Evolutionary conservation across 2,797 vertebrate genomes (phyloP), one percentile per base, ranked within the genome.

Genomic region (Lacerta bilineata): DNA sequence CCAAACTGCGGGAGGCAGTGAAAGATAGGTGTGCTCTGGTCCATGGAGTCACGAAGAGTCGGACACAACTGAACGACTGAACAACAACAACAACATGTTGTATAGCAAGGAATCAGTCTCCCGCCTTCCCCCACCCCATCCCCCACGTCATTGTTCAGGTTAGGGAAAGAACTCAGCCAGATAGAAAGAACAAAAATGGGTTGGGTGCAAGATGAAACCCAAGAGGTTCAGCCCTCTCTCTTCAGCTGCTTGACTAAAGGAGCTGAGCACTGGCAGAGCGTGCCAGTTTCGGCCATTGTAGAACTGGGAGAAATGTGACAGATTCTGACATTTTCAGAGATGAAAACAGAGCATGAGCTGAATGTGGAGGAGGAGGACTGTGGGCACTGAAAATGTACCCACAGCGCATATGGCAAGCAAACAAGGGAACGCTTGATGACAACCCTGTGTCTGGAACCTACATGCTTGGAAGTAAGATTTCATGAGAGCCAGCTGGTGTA

Each of bases 301-400:
- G 76, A 90, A 83, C 9, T 89, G 87, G 91, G 87, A 95, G 83
- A 88, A 76, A 91, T 86, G 23, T 91, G 80, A 83, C 91, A 94
- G 93, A 95, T 92, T 86, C 91, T 96, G 95, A 96, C 94, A 95
- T 94, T 95, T 95, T 9, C 89, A 89, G 83, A 84, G 75, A 87
- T 81, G 83, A 93, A 94, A 94, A 93, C 90, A 94, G 68, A 95
- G 75, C 91, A 86, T 87, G n/a, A 92, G 78, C 90, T 59, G 93
- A 93, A 91, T 72, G 86, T 93, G 92, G 93, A 91, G 91, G 93
- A 92, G 93, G 93, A 92, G 92, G 92, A 89, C 91, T 90, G 93
- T 92, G 90, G 91, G 94, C 94, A 94, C 90, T 81, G 91, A 92
- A 91, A 92, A 91, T 36, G 88, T 95, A 93, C 94, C 91, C 93